Percentiles rank a stretch among this genome's conserved stretches.
Conservation (phyloP, 2,888 invertebrate genomes). For the Drosophila leonis region DNA sequence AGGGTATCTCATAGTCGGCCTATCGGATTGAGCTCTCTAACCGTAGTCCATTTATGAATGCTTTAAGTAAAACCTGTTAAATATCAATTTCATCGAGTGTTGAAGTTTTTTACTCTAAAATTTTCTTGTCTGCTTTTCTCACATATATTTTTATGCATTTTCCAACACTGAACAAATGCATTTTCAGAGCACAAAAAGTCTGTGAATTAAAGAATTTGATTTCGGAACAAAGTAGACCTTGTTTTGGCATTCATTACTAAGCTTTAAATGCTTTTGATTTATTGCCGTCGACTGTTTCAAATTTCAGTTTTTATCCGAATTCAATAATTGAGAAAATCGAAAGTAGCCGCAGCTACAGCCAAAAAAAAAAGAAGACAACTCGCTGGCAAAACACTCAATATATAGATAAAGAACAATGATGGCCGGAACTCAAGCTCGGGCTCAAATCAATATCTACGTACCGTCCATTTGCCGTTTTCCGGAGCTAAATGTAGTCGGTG, state of each 20-base stretch:
- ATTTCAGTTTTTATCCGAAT: slow-evolving; percentile 10
- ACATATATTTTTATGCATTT: too few species aligned
- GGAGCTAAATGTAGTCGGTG: slow-evolving; percentile 29
- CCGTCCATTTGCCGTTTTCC: slow-evolving; percentile 49
- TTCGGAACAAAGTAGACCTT: background rate
- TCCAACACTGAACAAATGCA: too few species aligned
- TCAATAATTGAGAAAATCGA: background rate
- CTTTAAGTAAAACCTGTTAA: too few species aligned
- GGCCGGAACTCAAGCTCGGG: slow-evolving; percentile 16
- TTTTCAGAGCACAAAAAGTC: background rate
- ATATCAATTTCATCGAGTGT: too few species aligned
- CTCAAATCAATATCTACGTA: slow-evolving; percentile 44
- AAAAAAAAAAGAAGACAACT: background rate
- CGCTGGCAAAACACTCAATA: background rate
- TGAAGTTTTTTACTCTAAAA: too few species aligned
- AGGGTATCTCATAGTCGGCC: too few species aligned
- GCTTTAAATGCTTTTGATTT: background rate
- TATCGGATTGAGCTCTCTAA: too few species aligned
- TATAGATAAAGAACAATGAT: slow-evolving; percentile 18
- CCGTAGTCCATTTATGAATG: too few species aligned
- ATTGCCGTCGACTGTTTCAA: slow-evolving; percentile 2
- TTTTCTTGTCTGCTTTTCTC: too few species aligned
- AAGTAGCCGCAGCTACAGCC: background rate
- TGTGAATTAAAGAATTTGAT: background rate
- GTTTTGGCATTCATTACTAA: background rate